Conservation (phyloP, 2,797 vertebrate species). For the Muscicapa striata region DNA sequence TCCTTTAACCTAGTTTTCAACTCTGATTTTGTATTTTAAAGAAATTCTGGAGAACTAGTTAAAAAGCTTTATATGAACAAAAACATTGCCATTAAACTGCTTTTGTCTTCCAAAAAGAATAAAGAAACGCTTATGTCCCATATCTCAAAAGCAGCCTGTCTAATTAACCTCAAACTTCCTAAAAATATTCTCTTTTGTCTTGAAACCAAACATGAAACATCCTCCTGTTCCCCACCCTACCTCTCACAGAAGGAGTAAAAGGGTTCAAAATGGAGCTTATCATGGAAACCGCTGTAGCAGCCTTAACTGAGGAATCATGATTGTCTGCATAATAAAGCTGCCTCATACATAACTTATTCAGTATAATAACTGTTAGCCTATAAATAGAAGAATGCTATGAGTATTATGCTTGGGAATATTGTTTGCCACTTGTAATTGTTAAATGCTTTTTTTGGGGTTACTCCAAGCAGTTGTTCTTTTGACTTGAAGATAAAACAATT, state of each 20-base stretch:
- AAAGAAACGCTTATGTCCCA: neutral
- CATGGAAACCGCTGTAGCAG: neutral
- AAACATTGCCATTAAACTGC: slow-evolving; percentile 5
- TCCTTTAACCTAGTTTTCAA: slow-evolving; percentile 11
- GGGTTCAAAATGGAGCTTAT: neutral
- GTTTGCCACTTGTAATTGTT: slow-evolving; percentile 73
- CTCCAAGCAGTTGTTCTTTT: slow-evolving; percentile 79
- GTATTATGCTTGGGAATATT: slow-evolving; percentile 71
- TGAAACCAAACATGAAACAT: slow-evolving; percentile 66
- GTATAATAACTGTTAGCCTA: slow-evolving; percentile 63
- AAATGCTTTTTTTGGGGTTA: slow-evolving; percentile 77
- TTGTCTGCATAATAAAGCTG: slow-evolving; percentile 43
- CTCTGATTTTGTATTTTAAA: slow-evolving; percentile 5
- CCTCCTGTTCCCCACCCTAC: slow-evolving; percentile 48
- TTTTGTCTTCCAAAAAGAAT: slow-evolving; percentile 22
- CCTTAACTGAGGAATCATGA: neutral
- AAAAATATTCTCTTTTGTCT: slow-evolving; percentile 68
- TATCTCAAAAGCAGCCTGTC: slow-evolving; percentile 60
- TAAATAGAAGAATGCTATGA: slow-evolving; percentile 65
- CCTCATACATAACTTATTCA: slow-evolving; percentile 57
- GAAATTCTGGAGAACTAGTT: slow-evolving; percentile 32
- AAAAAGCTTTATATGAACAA: neutral
- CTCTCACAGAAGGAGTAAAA: slow-evolving; percentile 19
- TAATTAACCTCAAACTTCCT: slow-evolving; percentile 69
- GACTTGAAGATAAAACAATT: slow-evolving; percentile 79